Evolutionary conservation across 2,113 vertebrate genomes (phyloP).

Genomic region (Neoarius graeffei): DNA sequence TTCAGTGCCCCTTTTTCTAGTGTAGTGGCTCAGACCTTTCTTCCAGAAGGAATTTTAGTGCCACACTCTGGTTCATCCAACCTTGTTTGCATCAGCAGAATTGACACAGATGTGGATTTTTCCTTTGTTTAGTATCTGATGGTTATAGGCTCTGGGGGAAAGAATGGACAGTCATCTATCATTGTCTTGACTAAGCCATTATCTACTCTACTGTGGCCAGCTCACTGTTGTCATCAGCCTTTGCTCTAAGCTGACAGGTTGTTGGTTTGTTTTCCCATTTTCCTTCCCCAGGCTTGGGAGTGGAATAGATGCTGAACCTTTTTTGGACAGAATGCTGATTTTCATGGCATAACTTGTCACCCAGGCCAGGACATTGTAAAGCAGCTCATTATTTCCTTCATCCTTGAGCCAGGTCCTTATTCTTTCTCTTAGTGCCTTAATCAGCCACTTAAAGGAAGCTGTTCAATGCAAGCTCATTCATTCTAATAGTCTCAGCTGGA

Average conservation of each 20-base stretch:
- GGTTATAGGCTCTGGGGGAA: neutral
- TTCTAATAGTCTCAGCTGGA: neutral
- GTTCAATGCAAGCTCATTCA: neutral
- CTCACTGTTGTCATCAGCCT: conserved; percentile 1
- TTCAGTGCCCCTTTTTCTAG: too few species aligned
- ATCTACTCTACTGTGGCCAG: conserved; percentile 2
- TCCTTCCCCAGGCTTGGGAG: neutral
- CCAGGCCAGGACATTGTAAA: neutral
- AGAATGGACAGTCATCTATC: conserved; percentile 22
- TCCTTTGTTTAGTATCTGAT: conserved; percentile 32
- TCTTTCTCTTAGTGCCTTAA: neutral
- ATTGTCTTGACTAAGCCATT: conserved; percentile 29
- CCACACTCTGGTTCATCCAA: too few species aligned
- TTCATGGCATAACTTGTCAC: neutral
- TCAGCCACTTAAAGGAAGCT: neutral
- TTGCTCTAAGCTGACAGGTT: conserved; percentile 3
- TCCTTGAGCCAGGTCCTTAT: neutral
- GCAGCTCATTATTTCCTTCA: neutral
- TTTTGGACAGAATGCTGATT: neutral
- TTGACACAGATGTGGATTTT: too few species aligned
- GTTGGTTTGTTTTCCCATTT: neutral
- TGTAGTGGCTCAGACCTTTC: too few species aligned
- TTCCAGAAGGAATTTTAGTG: too few species aligned
- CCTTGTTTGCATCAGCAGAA: too few species aligned
- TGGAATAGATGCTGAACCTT: neutral